Conservation (phyloP, 2,888 invertebrate species). For the Drosophila sordidapex region DNA sequence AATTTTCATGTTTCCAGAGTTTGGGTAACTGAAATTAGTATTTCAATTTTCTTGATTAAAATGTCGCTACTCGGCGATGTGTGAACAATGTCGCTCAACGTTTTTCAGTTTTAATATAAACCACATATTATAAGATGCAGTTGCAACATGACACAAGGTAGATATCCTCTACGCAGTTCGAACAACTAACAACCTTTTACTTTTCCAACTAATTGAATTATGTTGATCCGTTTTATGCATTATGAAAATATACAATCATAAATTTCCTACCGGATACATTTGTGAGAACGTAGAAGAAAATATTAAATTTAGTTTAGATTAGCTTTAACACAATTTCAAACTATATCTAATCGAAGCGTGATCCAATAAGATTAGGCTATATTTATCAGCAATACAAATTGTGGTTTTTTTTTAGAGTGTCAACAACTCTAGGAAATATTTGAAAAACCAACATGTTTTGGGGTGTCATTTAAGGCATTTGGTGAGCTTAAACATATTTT, state of each 20-base stretch:
- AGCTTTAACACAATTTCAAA: not conserved
- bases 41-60: constrained; percentile 59
- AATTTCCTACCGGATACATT: not conserved
- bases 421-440: not conserved
- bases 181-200: not conserved
- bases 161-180: not conserved
- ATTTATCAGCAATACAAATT: not conserved
- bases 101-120: constrained; percentile 6
- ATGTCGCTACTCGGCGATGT: constrained; percentile 66
- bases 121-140: not conserved
- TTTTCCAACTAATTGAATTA: not conserved
- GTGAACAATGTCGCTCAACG: constrained; percentile 59
- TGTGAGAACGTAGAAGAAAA: not conserved
- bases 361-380: not conserved
- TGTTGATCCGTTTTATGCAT: not conserved
- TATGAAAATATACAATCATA: not conserved
- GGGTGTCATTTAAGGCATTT: not conserved
- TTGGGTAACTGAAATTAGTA: constrained; percentile 28
- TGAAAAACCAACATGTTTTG: not conserved
- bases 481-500: not conserved
- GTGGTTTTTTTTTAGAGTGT: not conserved
- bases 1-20: constrained; percentile 30
- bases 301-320: not conserved
- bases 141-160: not conserved
- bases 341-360: not conserved